Conservation (phyloP, 2,113 vertebrate genomes). For the Bombycilla garrulus region DNA sequence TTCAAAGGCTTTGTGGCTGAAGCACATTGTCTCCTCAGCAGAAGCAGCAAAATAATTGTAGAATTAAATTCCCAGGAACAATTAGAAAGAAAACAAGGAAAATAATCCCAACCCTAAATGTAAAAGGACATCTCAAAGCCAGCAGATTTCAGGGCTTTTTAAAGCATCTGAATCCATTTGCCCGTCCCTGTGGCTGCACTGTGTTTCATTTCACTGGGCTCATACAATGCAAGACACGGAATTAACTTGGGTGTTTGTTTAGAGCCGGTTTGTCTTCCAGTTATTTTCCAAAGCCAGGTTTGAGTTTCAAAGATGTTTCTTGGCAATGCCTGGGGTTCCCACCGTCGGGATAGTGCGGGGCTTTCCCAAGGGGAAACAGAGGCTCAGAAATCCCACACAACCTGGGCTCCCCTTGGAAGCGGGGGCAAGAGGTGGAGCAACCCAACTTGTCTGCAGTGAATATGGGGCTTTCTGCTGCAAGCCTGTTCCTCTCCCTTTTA, state of each 20-base stretch:
- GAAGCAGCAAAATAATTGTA: not conserved
- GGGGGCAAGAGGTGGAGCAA: not conserved
- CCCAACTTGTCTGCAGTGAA: not conserved
- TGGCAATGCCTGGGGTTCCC: not conserved
- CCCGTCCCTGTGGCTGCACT: not conserved
- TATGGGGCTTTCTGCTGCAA: not conserved
- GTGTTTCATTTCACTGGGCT: constrained; percentile 43
- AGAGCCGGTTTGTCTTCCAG: constrained; percentile 44
- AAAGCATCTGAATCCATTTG: not conserved
- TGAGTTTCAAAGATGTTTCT: constrained; percentile 26
- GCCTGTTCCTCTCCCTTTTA: not conserved
- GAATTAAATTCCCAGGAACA: not conserved
- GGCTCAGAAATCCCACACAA: not conserved
- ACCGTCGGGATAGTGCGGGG: rapidly evolving
- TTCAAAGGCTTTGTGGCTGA: constrained; percentile 11
- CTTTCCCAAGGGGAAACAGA: not conserved
- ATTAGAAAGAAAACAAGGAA: not conserved
- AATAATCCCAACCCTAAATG: not conserved
- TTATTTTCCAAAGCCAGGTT: constrained; percentile 38
- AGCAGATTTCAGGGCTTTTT: not conserved
- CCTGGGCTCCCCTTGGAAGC: not conserved
- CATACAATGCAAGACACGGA: constrained; percentile 21
- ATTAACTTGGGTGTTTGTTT: constrained; percentile 21
- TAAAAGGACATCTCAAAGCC: not conserved
- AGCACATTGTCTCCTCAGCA: not conserved